These are phyloP conservation scores for Chionodraco myersi DNA, from an alignment of 2,113 vertebrate genomes.

Conservation along the genomic window DNA sequence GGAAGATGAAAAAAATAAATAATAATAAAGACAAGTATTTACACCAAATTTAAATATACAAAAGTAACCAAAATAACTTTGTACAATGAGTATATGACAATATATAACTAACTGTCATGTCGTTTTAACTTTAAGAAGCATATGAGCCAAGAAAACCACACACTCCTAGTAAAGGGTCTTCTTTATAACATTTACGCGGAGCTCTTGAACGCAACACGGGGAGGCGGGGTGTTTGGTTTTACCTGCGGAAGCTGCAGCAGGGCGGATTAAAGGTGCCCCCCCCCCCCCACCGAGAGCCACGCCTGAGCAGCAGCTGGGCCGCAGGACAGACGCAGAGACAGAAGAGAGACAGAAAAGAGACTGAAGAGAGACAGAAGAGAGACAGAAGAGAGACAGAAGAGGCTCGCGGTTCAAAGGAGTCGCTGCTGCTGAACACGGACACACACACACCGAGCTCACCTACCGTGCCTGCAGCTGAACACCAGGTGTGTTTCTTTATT, in stretches of 20 bases:
- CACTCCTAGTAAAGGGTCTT: too few relatives aligned
- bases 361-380: not conserved
- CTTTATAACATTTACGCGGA: not conserved
- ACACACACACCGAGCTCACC: slow-evolving; percentile 35
- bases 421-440: slow-evolving; percentile 36
- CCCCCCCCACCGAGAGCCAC: not conserved
- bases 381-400: not conserved
- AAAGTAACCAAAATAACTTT: too few relatives aligned
- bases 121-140: not conserved
- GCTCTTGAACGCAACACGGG: slow-evolving; percentile 55
- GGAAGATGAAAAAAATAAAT: too few relatives aligned
- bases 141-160: not conserved
- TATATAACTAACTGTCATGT: too few relatives aligned
- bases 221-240: slow-evolving; percentile 36
- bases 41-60: too few relatives aligned
- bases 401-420: not conserved
- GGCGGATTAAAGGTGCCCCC: slow-evolving; percentile 42
- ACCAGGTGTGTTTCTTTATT: slow-evolving; percentile 56
- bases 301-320: slow-evolving; percentile 55
- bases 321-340: slow-evolving; percentile 28
- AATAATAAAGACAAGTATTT: too few relatives aligned
- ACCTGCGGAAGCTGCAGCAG: slow-evolving; percentile 65
- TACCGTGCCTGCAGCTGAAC: slow-evolving; percentile 61
- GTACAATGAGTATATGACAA: too few relatives aligned
- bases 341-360: not conserved